These are phyloP conservation scores for Syncerus caffer DNA, from an alignment of 2,797 vertebrate genomes.

Conservation along the genomic window DNA sequence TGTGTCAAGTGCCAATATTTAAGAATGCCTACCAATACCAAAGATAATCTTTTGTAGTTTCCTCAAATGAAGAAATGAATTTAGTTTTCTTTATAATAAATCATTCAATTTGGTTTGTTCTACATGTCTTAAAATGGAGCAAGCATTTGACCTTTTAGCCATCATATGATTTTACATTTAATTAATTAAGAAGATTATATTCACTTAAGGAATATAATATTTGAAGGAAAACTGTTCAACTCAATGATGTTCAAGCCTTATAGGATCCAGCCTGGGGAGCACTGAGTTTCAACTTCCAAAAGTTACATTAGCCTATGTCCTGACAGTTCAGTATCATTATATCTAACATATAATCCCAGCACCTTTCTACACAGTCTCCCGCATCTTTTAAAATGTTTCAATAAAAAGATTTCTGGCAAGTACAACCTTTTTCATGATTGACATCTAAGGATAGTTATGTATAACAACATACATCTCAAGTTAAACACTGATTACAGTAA, in stretches of 20 bases:
- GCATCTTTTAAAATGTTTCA: background rate
- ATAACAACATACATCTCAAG: background rate
- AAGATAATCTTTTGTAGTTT: background rate
- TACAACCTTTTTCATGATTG: background rate
- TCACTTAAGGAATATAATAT: slow-evolving; percentile 34
- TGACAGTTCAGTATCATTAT: background rate
- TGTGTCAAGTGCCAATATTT: background rate
- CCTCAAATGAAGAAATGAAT: slow-evolving; percentile 33
- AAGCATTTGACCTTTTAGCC: slow-evolving; percentile 42
- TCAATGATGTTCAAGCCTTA: background rate
- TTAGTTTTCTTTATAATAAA: slow-evolving; percentile 40
- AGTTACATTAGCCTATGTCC: slow-evolving; percentile 19
- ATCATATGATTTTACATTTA: slow-evolving; percentile 39
- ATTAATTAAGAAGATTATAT: slow-evolving; percentile 60
- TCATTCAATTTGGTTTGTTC: slow-evolving; percentile 21
- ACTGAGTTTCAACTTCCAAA: slow-evolving; percentile 18
- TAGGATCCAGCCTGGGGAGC: background rate
- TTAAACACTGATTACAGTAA: background rate
- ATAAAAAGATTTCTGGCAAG: background rate
- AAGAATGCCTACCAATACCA: background rate
- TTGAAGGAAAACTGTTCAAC: slow-evolving; percentile 29
- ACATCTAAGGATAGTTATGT: background rate
- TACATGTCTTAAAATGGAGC: slow-evolving; percentile 18
- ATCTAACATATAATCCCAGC: background rate
- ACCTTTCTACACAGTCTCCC: background rate